Evolutionary conservation across 2,113 vertebrate species (phyloP).

Genomic region (Paramisgurnus dabryanus): DNA sequence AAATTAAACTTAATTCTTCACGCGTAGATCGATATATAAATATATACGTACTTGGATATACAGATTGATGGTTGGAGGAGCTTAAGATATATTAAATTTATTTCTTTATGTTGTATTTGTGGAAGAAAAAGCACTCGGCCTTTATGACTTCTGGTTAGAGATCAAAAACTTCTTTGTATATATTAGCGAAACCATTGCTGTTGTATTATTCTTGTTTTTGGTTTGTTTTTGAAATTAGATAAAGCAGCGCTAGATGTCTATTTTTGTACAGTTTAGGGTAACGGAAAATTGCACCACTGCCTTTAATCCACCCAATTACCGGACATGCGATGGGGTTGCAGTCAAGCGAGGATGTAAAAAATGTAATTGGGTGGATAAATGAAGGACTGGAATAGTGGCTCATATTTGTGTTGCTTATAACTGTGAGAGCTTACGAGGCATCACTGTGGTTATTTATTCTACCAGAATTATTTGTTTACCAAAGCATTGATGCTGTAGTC

Average conservation of each 20-base stretch:
- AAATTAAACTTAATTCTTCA: slow-evolving; percentile 37
- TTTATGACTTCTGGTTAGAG: slow-evolving; percentile 46
- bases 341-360: slow-evolving; percentile 1
- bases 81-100: slow-evolving; percentile 49
- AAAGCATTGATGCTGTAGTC: slow-evolving; percentile 23
- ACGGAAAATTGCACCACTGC: slow-evolving; percentile 32
- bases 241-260: slow-evolving; percentile 54
- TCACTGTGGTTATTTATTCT: slow-evolving; percentile 49
- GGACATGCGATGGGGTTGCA: background rate
- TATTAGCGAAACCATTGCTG: slow-evolving; percentile 61
- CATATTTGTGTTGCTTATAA: slow-evolving; percentile 30
- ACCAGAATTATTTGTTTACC: slow-evolving; percentile 41
- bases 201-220: slow-evolving; percentile 60
- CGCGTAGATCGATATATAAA: slow-evolving; percentile 19
- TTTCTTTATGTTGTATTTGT: slow-evolving; percentile 52
- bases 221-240: slow-evolving; percentile 52
- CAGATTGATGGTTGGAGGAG: slow-evolving; percentile 22
- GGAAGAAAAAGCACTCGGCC: slow-evolving; percentile 47
- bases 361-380: slow-evolving; percentile 21
- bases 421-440: slow-evolving; percentile 27
- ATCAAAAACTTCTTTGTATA: slow-evolving; percentile 54
- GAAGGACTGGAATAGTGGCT: slow-evolving; percentile 18
- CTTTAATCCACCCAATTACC: slow-evolving; percentile 40
- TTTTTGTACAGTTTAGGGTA: slow-evolving; percentile 68
- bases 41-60: slow-evolving; percentile 30